Evolutionary conservation across 2,888 invertebrate genomes (phyloP), one percentile per base, ranked within the genome.

Genomic region (Troilus luridus): DNA sequence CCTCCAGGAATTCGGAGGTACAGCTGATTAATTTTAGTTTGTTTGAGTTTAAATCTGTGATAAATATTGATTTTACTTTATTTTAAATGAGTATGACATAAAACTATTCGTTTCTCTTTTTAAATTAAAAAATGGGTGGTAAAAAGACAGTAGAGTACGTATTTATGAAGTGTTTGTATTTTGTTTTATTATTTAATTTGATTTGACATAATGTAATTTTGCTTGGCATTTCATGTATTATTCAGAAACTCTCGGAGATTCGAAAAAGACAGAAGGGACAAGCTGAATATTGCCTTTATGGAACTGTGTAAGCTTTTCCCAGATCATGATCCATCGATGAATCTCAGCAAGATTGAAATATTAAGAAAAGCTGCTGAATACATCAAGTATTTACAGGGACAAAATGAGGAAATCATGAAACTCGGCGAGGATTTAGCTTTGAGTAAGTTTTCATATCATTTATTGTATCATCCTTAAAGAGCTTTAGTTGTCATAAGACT

Each of bases 291-390:
- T 85, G 93, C 93, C 24, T 94, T 94, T 92, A 93, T 93, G 88
- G 93, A 94, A 90, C 93, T 94, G 90, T 93, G 93, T 59, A 93
- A 93, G 91, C 93, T 94, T 27, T 92, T 94, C 41, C 94, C 94
- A n/a, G 93, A 93, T 90, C 93, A 94, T 92, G 94, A 94, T 92
- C 93, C 93, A 5, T 92, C 93, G 7, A 89, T 92, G 5, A 91
- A 92, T 11, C 90, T 93, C 6, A 93, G 93, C 88, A 94, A 94
- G 92, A 92, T 93, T n/a, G 93, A 93, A 77, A 93, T 94, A 56
- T 92, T 94, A 14, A 93, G 92, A 85, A 93, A 93, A 91, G 93
- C 94, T 54, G 92, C 93, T 85, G 92, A 92, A 58, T 93, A 93
- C 91, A 93, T 94, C 27, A 92, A 92, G 67, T 92, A 93, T 27